Percentiles rank a stretch among this genome's conserved stretches.
phyloP scores from a whole-genome alignment of 2,888 invertebrate species.

The Nomada goodeniana region DNA sequence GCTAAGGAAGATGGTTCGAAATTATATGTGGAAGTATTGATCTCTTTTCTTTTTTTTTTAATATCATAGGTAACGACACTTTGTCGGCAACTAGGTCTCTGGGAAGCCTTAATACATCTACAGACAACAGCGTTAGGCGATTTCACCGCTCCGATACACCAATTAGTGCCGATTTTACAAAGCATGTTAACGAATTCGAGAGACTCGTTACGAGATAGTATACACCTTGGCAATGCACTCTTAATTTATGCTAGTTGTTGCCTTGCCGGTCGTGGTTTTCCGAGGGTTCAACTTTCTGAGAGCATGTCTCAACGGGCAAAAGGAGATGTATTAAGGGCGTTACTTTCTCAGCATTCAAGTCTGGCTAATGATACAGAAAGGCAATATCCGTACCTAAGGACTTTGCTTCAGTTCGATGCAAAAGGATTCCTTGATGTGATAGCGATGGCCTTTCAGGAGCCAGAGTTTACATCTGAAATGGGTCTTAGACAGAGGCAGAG shows the following conservation, averaged over 20 bases:
- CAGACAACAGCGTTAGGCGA: conserved; percentile 89
- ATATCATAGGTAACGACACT: conserved; percentile 85
- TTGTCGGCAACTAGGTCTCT: conserved; percentile 87
- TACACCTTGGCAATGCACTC: conserved; percentile 91
- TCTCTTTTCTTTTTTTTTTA: background rate
- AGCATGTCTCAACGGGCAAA: conserved; percentile 88
- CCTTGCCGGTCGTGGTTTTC: conserved; percentile 94
- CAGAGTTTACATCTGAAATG: conserved; percentile 90
- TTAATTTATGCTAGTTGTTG: conserved; percentile 95
- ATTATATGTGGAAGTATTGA: background rate
- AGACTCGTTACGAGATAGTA: conserved; percentile 75
- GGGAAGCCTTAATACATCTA: conserved; percentile 89
- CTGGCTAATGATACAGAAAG: conserved; percentile 87
- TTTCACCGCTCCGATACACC: conserved; percentile 89
- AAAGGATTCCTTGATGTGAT: conserved; percentile 94
- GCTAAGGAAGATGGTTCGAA: background rate
- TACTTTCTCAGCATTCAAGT: conserved; percentile 89
- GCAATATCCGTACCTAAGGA: conserved; percentile 90
- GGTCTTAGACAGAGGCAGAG: conserved; percentile 90
- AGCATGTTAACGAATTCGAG: conserved; percentile 79
- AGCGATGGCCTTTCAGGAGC: conserved; percentile 93
- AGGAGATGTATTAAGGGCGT: conserved; percentile 89
- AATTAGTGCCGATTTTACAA: conserved; percentile 86
- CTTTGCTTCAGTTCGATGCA: conserved; percentile 92
- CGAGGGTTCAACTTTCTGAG: conserved; percentile 87